A percentile compares a stretch with the other conserved stretches of the same genome.
Evolutionary conservation across 2,888 invertebrate species (phyloP).

Genomic region (Julus scandinavius): DNA sequence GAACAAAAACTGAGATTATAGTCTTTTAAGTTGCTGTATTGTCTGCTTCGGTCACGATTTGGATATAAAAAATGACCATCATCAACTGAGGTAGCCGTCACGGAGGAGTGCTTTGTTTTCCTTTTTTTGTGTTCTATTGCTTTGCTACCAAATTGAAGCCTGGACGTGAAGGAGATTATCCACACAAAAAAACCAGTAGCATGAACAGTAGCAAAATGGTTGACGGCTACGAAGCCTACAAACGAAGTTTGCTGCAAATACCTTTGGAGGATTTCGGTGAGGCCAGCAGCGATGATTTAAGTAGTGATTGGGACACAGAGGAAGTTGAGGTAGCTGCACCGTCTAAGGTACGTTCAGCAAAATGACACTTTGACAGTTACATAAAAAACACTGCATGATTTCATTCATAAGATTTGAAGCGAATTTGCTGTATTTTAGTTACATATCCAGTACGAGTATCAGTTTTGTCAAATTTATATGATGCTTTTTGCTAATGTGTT

Average conservation of each 20-base stretch:
- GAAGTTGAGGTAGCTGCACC: slow-evolving; percentile 54
- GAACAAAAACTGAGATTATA: not conserved
- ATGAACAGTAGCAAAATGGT: slow-evolving; percentile 60
- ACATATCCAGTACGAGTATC: too few species aligned
- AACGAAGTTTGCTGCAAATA: slow-evolving; percentile 68
- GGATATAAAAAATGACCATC: not conserved
- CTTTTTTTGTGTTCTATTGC: not conserved
- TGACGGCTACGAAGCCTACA: slow-evolving; percentile 80
- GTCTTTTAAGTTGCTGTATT: not conserved
- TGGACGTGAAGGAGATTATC: not conserved
- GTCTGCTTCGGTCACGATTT: not conserved
- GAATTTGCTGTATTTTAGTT: too few species aligned
- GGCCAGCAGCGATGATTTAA: slow-evolving; percentile 89
- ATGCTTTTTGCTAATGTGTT: too few species aligned
- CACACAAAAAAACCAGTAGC: not conserved
- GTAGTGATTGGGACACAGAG: slow-evolving; percentile 85
- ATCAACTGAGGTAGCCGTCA: not conserved
- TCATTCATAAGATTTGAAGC: too few species aligned
- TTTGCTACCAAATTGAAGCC: not conserved
- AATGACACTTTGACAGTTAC: not conserved
- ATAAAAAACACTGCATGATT: too few species aligned
- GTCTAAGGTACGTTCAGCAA: not conserved
- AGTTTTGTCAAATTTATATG: too few species aligned
- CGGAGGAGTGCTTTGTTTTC: not conserved
- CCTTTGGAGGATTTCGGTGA: slow-evolving; percentile 78